phyloP scores from a whole-genome alignment of 1,140 invertebrate genomes.

The Venustaconcha ellipsiformis region DNA sequence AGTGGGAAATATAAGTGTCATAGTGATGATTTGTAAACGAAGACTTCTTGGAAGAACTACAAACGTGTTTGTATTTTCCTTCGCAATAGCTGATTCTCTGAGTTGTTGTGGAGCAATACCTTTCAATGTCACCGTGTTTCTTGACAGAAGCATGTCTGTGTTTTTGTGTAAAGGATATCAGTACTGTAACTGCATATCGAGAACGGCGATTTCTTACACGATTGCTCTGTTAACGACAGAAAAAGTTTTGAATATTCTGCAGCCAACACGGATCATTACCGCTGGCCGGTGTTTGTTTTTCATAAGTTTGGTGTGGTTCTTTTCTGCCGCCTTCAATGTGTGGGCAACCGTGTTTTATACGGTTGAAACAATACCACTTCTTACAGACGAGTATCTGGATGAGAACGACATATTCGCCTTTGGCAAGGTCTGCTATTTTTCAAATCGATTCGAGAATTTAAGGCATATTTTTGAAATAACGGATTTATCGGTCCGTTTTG shows the following conservation, averaged over 20 bases:
- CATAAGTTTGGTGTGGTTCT: constrained; percentile 31
- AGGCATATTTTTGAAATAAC: constrained; percentile 13
- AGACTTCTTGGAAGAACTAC: constrained; percentile 24
- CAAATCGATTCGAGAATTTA: constrained; percentile 16
- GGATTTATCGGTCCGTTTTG: constrained; percentile 19
- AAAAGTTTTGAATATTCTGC: constrained; percentile 28
- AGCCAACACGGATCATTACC: constrained; percentile 24
- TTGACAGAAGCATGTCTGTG: constrained; percentile 21
- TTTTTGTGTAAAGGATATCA: constrained; percentile 29
- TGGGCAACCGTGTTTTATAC: constrained; percentile 32
- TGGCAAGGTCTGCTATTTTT: constrained; percentile 26
- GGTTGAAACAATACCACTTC: constrained; percentile 10
- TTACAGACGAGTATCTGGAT: not conserved
- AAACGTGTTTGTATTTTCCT: constrained; percentile 29
- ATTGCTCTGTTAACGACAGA: constrained; percentile 23
- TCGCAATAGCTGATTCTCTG: constrained; percentile 27
- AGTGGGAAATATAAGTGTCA: constrained; percentile 10
- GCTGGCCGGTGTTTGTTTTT: constrained; percentile 34
- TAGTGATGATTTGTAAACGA: constrained; percentile 23
- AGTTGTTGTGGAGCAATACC: constrained; percentile 17
- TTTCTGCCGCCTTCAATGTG: constrained; percentile 26
- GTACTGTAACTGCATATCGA: constrained; percentile 25
- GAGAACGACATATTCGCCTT: constrained; percentile 8
- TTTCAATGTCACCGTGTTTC: constrained; percentile 12
- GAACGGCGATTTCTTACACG: constrained; percentile 31